These are phyloP conservation scores for Engystomops pustulosus DNA, from an alignment of 2,113 vertebrate genomes.

Conservation along the genomic window DNA sequence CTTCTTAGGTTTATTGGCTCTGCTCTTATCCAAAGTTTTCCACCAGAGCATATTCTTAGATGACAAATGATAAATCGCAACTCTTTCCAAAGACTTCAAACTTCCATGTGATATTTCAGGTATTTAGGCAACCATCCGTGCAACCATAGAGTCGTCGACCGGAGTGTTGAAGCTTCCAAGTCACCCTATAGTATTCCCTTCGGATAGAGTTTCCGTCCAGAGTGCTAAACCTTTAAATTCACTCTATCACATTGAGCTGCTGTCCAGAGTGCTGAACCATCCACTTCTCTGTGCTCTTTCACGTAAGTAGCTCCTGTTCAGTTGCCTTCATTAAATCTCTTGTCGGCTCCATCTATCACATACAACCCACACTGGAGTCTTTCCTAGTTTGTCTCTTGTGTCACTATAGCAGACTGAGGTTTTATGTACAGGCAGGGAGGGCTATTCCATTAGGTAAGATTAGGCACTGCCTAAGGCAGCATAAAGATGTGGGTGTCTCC, in stretches of 20 bases:
- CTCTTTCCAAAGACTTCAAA: background rate
- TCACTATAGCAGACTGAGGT: background rate
- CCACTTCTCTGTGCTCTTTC: background rate
- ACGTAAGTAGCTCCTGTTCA: background rate
- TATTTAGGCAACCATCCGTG: background rate
- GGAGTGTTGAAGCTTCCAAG: conserved; percentile 30
- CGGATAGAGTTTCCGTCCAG: conserved; percentile 62
- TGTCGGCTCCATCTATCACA: background rate
- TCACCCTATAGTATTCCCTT: background rate
- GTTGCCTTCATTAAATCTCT: conserved; percentile 14
- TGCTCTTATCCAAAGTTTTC: conserved; percentile 48
- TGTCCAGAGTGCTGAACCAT: conserved; percentile 63
- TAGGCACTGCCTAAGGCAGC: conserved; percentile 24
- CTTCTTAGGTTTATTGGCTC: background rate
- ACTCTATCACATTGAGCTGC: conserved; percentile 49
- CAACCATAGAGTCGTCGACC: conserved; percentile 51
- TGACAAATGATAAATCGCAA: background rate
- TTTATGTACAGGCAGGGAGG: conserved; percentile 6
- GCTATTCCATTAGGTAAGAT: conserved; percentile 32
- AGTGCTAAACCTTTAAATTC: conserved; percentile 37
- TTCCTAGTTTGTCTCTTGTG: background rate
- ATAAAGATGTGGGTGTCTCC: conserved; percentile 35
- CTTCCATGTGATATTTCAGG: background rate
- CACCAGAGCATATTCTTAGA: background rate
- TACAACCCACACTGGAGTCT: background rate